Evolutionary conservation across 35 echinoderm and acorn worm genomes (phyloP), one percentile per base, ranked within the genome.

Genomic region (Ptychodera flava): DNA sequence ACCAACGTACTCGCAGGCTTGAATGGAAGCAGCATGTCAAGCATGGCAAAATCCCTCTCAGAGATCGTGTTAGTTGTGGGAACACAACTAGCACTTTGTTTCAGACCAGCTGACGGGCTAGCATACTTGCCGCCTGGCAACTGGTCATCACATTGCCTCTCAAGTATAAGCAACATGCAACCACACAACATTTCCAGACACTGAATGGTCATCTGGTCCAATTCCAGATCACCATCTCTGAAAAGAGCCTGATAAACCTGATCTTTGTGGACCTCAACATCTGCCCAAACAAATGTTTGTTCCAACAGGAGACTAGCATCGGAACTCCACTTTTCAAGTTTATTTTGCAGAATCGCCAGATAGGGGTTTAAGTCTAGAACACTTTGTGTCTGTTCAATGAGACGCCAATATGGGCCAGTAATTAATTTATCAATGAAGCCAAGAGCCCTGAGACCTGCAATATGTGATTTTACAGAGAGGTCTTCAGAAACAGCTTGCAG

Each of bases 1-100:
- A 2, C 1, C 30, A 14, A 32, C 29, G 87, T 32, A 34, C 78
- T 37, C 64, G 87, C 87, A 80, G 87, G 87, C 36, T 89, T 89
- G 15, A 83, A 52, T 35, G 79, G 33, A 80, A 91, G 81, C 30
- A 81, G 27, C 76, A 85, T 16, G 33, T 91, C 85, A 0, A 91
- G 38, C 90, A 91, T 92, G 33, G 85, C 91, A 88, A 92, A 92
- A 31, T 92, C 81, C 15, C 86, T 32, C 52, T 92, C 86, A 30
- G 84, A 79, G 14, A 30, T 77, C 1, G 64, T 77, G 30, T 88
- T 92, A 37, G 85, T 92, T 38, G 80, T 88, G 16, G 91, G 91
- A 35, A 88, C 91, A 89, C 37, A 38, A 15, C 28, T 34, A 31
- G 31, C 16, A 83, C 91, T 92, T n/a, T 90, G 31, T 37, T 92